Conservation (phyloP, 2,113 vertebrate genomes). For the Cinclus mexicanus region DNA sequence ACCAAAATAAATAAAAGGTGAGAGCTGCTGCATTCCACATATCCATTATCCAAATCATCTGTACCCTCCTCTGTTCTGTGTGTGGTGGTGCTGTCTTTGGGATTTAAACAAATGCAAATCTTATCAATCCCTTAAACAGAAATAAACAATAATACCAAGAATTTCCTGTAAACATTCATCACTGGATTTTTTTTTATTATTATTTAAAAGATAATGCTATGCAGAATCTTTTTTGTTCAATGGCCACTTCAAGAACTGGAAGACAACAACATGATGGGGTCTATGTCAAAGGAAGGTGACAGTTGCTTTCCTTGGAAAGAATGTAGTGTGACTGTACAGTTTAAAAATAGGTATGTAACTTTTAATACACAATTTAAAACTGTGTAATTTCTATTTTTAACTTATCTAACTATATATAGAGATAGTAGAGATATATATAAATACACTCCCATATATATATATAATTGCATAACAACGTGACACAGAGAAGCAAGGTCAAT, state of each 20-base stretch:
- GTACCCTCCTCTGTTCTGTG: background rate
- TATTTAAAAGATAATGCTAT: background rate
- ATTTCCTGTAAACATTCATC: background rate
- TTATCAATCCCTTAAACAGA: background rate
- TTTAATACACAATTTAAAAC: slow-evolving; percentile 16
- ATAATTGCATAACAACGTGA: slow-evolving; percentile 24
- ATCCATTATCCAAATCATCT: background rate
- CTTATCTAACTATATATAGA: background rate
- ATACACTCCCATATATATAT: background rate
- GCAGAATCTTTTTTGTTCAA: background rate
- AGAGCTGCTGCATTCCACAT: background rate
- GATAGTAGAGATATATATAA: background rate
- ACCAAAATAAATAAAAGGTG: rapidly evolving
- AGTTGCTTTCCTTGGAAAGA: slow-evolving; percentile 41
- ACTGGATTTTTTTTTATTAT: background rate
- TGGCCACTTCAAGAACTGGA: background rate
- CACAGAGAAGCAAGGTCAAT: slow-evolving; percentile 34
- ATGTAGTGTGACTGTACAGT: background rate
- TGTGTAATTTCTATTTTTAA: slow-evolving; percentile 21
- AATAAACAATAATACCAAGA: background rate
- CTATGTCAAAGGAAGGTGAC: background rate
- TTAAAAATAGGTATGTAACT: slow-evolving; percentile 47
- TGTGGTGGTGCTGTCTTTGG: background rate
- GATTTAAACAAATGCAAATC: background rate
- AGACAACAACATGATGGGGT: background rate